Evolutionary conservation across 2,888 invertebrate species (phyloP), one percentile per base, ranked within the genome.

Genomic region (Apamea crenata): DNA sequence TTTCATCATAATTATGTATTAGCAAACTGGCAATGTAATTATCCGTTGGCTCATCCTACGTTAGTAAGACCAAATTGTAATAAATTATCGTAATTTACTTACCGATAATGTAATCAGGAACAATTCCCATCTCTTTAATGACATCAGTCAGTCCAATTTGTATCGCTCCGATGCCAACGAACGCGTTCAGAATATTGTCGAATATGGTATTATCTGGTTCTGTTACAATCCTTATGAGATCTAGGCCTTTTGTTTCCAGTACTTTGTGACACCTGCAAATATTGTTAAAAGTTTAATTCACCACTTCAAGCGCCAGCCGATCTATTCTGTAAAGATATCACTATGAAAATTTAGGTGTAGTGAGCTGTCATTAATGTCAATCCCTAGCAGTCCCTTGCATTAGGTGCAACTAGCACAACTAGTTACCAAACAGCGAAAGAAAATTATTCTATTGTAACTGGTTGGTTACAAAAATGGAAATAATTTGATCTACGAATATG

Each of bases 101-200:
- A 88, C 98, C 98, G 85, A 98, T 97, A 86, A 98, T 98, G 53
- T 98, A 98, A 93, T 98, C 98, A 18, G 98, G 98, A 72, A 96
- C 95, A 56, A 98, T 95, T 25, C 98, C 98, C 36, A 97, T 92
- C 8, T 94, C 95, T 74, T 94, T 95, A 70, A 98, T 94, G 10
- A 98, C 93, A 92, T 98, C 98, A 65, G 97, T 97, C 59, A 97
- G 91, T 14, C 95, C 97, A 86, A 98, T 98, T 97, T 97, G 97
- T 29, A 97, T 94, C 0, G 98, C 98, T 21, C 98, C 98, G 84
- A 98, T 98, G 47, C 98, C 98, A 44, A 98, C 97, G 92, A 98
- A 98, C 12, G 98, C 97, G 93, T 98, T 95, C 36, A 98, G 90
- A 69, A 98, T 98, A 90, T 98, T 97, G 75, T 98, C 97, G 90